Percentiles rank a stretch among this genome's conserved stretches.
These are phyloP conservation scores for Creontiades dilutus DNA, from an alignment of 2,888 invertebrate genomes.

Conservation along the genomic window DNA sequence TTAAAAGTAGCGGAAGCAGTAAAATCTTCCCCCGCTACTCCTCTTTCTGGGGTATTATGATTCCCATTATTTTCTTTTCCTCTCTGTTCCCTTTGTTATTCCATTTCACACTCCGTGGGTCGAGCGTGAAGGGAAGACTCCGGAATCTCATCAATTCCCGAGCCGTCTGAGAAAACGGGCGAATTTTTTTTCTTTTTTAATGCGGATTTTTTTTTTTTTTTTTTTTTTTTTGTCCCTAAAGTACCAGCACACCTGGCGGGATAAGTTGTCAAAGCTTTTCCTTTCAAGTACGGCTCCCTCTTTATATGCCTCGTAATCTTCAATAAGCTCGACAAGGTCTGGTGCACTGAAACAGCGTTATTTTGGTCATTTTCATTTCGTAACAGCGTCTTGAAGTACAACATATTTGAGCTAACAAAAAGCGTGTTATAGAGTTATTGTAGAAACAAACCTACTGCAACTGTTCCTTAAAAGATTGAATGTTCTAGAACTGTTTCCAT, in stretches of 20 bases:
- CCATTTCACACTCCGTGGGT: slow-evolving; percentile 17
- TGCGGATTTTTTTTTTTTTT: neutral
- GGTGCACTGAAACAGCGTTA: too few species aligned
- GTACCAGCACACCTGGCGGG: neutral
- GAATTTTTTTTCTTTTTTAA: too few species aligned
- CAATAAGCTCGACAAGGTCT: too few species aligned
- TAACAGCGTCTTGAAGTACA: too few species aligned
- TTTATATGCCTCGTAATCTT: too few species aligned
- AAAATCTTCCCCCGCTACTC: neutral
- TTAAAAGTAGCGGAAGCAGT: neutral
- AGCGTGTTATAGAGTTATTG: too few species aligned
- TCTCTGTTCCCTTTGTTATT: neutral
- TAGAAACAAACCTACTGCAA: too few species aligned
- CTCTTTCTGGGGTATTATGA: neutral
- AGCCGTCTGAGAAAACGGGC: neutral
- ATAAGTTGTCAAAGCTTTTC: neutral
- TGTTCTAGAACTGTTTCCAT: too few species aligned
- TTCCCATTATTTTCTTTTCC: slow-evolving; percentile 16
- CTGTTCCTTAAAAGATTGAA: too few species aligned
- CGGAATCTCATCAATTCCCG: slow-evolving; percentile 7
- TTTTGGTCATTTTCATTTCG: too few species aligned
- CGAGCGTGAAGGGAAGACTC: neutral
- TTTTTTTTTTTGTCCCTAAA: neutral
- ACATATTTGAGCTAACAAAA: too few species aligned
- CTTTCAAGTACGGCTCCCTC: neutral